These are phyloP conservation scores for Cyaniris semiargus DNA, from an alignment of 2,888 invertebrate species.

Conservation along the genomic window DNA sequence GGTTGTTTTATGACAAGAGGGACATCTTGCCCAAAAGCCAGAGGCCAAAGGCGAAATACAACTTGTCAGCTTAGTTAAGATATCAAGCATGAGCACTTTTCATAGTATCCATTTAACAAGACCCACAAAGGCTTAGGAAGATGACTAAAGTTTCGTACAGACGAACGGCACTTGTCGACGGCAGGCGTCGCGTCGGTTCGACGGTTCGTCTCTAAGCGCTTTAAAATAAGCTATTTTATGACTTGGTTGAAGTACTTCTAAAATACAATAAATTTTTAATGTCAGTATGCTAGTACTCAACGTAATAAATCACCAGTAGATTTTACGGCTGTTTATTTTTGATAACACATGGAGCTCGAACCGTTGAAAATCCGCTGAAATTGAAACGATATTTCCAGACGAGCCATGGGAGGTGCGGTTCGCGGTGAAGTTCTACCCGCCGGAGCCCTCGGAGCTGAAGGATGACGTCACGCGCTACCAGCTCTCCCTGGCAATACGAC, in stretches of 20 bases:
- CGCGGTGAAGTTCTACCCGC: constrained; percentile 99
- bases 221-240: not conserved
- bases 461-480: constrained; percentile 96
- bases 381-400: constrained; percentile 67
- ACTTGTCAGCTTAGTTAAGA: too few relatives aligned
- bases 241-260: not conserved
- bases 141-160: too few relatives aligned
- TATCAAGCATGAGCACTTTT: too few relatives aligned
- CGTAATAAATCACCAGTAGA: not conserved
- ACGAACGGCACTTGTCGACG: too few relatives aligned
- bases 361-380: not conserved
- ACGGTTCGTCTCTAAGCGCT: too few relatives aligned
- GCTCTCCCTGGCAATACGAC: constrained; percentile 93
- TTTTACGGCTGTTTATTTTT: constrained; percentile 21
- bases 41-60: too few relatives aligned
- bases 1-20: not conserved
- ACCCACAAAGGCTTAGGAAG: too few relatives aligned
- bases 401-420: constrained; percentile 97
- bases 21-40: too few relatives aligned
- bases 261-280: not conserved
- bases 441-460: constrained; percentile 95
- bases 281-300: not conserved
- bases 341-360: constrained; percentile 40
- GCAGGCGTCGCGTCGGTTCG: too few relatives aligned
- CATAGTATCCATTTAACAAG: too few relatives aligned